Evolutionary conservation across 2,797 vertebrate species (phyloP), one percentile per base, ranked within the genome.

Genomic region (Schizopygopsis malacanthus): DNA sequence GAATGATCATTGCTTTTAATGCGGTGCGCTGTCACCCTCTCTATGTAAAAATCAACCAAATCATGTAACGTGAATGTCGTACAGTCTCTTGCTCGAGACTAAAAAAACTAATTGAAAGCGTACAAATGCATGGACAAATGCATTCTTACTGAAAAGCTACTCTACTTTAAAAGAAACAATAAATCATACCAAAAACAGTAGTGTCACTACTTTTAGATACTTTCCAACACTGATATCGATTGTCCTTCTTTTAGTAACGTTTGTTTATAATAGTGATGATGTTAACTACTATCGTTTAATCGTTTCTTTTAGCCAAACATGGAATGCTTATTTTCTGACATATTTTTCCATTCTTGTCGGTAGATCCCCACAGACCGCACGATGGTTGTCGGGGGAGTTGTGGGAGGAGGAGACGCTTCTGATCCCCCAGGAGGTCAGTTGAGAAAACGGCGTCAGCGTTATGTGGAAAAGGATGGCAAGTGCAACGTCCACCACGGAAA

Each of bases 401-500:
- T 59, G 43, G 39, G 63, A 16, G 73, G 82, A 4, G 82, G 84
- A 63, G 59, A 77, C 6, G 5, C n/a, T 28, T 70, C 33, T 1
- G 78, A 86, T 39, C 37, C 50, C 11, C 12, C 82, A 8, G 82
- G 81, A 28, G 56, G 79, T 13, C 12, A 13, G 1, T 18, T 85
- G 75, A 90, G 79, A 75, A 92, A 90, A 85, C 89, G 89, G 0
- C 84, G 90, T 5, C 92, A 92, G 84, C 90, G 92, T 6, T 93
- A 92, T 2, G 91, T 92, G 77, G 90, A 92, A 77, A 92, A 92
- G 61, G 92, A 92, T 11, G 92, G 92, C 50, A 92, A 92, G 85
- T 92, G 92, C 83, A 92, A 92, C 61, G 91, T 93, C 43, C 91
- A 92, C 81, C 91, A 92, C 11, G 90, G 89, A 67, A 93, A 93